Conservation (phyloP, 2,113 vertebrate species). For the Maccullochella peelii region DNA sequence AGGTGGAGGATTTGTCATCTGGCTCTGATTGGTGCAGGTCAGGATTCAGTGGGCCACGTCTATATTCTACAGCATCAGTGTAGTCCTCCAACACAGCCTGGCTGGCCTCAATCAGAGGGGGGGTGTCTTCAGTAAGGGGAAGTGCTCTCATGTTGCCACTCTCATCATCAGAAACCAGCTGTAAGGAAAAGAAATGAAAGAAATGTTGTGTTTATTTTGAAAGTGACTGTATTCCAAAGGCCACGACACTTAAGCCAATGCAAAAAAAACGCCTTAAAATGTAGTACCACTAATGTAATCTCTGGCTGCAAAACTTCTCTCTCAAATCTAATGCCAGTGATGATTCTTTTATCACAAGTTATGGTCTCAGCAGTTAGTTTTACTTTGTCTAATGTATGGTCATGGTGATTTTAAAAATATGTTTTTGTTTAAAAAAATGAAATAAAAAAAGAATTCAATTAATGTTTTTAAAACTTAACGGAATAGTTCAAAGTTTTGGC, state of each 20-base stretch:
- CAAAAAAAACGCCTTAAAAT: background rate
- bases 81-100: constrained; percentile 81
- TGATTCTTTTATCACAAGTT: background rate
- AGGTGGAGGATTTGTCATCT: constrained; percentile 83
- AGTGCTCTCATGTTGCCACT: constrained; percentile 75
- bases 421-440: too few relatives aligned
- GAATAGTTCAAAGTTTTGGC: background rate
- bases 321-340: background rate
- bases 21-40: constrained; percentile 81
- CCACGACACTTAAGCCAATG: background rate
- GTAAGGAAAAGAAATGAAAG: background rate
- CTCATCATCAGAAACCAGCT: constrained; percentile 76
- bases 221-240: background rate
- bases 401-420: too few relatives aligned
- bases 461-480: background rate
- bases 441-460: too few relatives aligned
- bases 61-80: constrained; percentile 76
- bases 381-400: too few relatives aligned
- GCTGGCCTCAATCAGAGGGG: constrained; percentile 75
- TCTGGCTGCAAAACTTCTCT: background rate
- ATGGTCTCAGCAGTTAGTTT: background rate
- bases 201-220: background rate
- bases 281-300: background rate
- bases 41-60: constrained; percentile 83
- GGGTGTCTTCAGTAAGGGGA: constrained; percentile 63